Conservation (phyloP, 2,888 invertebrate genomes). For the Cryptus viduatorius region DNA sequence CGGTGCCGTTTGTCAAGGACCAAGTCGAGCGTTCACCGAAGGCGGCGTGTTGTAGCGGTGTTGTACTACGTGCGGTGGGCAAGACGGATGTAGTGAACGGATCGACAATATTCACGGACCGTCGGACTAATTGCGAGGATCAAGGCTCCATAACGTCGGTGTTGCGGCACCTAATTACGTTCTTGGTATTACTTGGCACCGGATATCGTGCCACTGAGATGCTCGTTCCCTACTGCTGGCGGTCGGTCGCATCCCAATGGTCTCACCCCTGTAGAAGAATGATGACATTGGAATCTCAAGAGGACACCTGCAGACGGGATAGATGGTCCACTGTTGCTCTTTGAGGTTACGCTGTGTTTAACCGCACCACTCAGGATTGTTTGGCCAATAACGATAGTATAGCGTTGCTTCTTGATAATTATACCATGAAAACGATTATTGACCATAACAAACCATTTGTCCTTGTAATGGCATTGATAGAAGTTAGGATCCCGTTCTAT, state of each 20-base stretch:
- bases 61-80: conserved; percentile 19
- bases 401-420: neutral
- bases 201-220: neutral
- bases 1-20: conserved; percentile 75
- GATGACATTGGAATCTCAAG: neutral
- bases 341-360: neutral
- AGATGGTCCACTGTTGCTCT: neutral
- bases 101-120: conserved; percentile 72
- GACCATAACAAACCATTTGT: too few relatives aligned
- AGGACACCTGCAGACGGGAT: neutral
- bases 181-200: conserved; percentile 10
- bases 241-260: neutral
- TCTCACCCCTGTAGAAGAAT: neutral
- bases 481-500: too few relatives aligned
- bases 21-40: conserved; percentile 69
- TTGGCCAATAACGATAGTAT: neutral
- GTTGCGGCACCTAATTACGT: conserved; percentile 41
- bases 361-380: neutral
- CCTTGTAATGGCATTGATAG: too few relatives aligned
- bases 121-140: conserved; percentile 75
- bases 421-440: neutral
- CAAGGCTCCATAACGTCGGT: conserved; percentile 57
- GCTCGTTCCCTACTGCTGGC: conserved; percentile 3
- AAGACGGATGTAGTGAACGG: conserved; percentile 66
- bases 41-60: conserved; percentile 52